Evolutionary conservation across 2,113 vertebrate genomes (phyloP).

Genomic region (Notarius quadriscutis): DNA sequence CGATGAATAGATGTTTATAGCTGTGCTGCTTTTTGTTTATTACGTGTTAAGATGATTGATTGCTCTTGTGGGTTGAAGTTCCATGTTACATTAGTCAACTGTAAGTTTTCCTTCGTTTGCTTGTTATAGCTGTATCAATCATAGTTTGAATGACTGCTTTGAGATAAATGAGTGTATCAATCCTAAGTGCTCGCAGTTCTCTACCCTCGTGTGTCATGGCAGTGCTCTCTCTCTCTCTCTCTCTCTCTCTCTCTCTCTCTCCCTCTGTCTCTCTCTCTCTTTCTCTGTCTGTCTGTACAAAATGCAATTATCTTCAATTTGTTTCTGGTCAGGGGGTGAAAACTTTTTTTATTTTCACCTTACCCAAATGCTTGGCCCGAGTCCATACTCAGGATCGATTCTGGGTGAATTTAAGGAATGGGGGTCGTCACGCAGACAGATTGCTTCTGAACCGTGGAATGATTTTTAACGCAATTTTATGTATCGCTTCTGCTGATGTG

Average conservation of each 20-base stretch:
- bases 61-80: background rate
- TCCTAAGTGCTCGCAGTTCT: background rate
- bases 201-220: background rate
- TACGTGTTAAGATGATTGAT: background rate
- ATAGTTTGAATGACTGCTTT: background rate
- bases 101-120: background rate
- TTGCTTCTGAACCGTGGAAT: background rate
- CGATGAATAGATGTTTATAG: background rate
- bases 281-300: background rate
- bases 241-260: no score
- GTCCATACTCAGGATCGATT: background rate
- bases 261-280: background rate
- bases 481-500: background rate
- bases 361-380: background rate
- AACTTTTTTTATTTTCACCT: constrained; percentile 12
- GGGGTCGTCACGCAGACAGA: background rate
- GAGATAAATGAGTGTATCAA: background rate
- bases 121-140: background rate
- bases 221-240: background rate
- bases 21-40: background rate
- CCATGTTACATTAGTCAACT: background rate
- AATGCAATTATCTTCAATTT: background rate
- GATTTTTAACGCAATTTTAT: background rate
- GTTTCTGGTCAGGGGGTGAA: background rate
- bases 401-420: no score